Evolutionary conservation across 1,140 invertebrate genomes (phyloP).

Genomic region (Ceratina calcarata): DNA sequence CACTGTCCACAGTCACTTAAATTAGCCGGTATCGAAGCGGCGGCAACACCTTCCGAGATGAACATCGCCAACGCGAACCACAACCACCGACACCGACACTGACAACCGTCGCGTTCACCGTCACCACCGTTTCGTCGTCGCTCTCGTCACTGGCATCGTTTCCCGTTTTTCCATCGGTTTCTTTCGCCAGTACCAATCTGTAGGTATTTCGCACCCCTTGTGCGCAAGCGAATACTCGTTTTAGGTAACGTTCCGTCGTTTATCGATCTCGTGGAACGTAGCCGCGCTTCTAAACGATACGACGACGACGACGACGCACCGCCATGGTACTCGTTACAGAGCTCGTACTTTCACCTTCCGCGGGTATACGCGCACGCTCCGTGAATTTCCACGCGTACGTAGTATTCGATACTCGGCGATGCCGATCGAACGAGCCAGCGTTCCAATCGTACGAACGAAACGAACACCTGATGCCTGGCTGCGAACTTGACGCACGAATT

Average conservation of each 20-base stretch:
- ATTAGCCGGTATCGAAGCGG: neutral
- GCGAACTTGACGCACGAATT: neutral
- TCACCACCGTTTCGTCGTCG: neutral
- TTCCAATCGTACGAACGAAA: neutral
- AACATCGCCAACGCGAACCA: conserved; percentile 6
- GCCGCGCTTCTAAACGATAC: conserved; percentile 46
- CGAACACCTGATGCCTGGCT: neutral
- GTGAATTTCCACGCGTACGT: neutral
- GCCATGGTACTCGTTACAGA: conserved; percentile 10
- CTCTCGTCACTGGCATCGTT: conserved; percentile 11
- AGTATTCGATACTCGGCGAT: neutral
- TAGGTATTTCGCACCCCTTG: neutral
- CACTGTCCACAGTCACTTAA: neutral
- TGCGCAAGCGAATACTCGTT: conserved; percentile 39
- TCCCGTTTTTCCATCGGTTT: neutral
- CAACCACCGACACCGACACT: neutral
- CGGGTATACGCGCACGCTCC: neutral
- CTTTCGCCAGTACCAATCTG: too few relatives aligned
- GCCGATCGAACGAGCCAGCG: neutral
- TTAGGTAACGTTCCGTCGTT: conserved; percentile 23
- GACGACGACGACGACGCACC: neutral
- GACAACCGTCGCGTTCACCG: neutral
- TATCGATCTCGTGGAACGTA: conserved; percentile 53
- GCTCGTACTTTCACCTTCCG: conserved; percentile 17
- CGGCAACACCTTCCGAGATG: neutral